These are phyloP conservation scores for Tetranychus piercei DNA, from an alignment of 2,888 invertebrate species.

Conservation along the genomic window DNA sequence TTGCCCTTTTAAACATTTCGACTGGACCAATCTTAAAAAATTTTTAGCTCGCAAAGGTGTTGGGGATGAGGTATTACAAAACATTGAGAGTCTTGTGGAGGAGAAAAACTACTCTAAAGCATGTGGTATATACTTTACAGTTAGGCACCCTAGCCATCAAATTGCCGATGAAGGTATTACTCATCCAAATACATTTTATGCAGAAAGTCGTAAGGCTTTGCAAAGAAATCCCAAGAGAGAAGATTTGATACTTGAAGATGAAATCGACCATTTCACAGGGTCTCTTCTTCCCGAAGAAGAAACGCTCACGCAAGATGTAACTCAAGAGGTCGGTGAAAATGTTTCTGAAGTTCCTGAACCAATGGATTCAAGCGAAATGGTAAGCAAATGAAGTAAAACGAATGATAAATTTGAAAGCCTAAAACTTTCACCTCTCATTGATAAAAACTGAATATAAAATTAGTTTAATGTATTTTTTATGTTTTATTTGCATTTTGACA, in stretches of 20 bases:
- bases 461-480: too few species aligned
- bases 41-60: slow-evolving; percentile 42
- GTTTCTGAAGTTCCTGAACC: not conserved
- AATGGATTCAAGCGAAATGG: not conserved
- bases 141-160: slow-evolving; percentile 29
- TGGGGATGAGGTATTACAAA: slow-evolving; percentile 10
- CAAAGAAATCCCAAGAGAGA: not conserved
- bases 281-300: not conserved
- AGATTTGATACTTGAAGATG: not conserved
- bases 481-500: too few species aligned
- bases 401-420: too few species aligned
- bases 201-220: slow-evolving; percentile 47
- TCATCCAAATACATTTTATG: slow-evolving; percentile 83
- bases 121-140: slow-evolving; percentile 60
- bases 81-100: slow-evolving; percentile 12
- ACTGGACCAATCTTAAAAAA: slow-evolving; percentile 48
- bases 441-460: too few species aligned
- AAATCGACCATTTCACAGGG: not conserved
- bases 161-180: slow-evolving; percentile 42
- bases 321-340: not conserved
- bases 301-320: not conserved
- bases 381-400: too few species aligned
- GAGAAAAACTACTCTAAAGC: slow-evolving; percentile 41
- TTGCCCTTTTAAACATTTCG: slow-evolving; percentile 75
- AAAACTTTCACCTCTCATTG: too few species aligned